phyloP scores from a whole-genome alignment of 2,888 invertebrate species.

The Latheticus oryzae region DNA sequence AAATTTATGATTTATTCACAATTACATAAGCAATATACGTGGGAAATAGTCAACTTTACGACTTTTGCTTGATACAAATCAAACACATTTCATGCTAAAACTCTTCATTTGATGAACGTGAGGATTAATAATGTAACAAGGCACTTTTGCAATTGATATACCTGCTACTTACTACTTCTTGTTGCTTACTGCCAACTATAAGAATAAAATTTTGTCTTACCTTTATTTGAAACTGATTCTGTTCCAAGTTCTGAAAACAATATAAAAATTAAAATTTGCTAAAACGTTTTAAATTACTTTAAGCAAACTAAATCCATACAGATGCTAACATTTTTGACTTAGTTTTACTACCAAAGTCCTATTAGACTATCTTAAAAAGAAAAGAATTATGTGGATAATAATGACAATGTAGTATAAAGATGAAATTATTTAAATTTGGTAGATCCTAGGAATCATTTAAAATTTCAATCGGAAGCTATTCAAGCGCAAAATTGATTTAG shows the following conservation, averaged over 20 bases:
- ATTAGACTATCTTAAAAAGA: too few relatives aligned
- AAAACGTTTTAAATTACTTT: too few relatives aligned
- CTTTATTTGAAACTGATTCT: slow-evolving; percentile 20
- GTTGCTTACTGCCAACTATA: too few relatives aligned
- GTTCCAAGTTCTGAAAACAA: slow-evolving; percentile 29
- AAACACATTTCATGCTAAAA: slow-evolving; percentile 22
- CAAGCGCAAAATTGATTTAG: slow-evolving; percentile 56
- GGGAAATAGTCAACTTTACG: slow-evolving; percentile 33
- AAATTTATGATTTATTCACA: slow-evolving; percentile 43
- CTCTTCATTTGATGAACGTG: slow-evolving; percentile 28
- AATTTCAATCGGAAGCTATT: slow-evolving; percentile 46
- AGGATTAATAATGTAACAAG: neutral
- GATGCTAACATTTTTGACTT: too few relatives aligned
- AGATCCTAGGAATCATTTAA: slow-evolving; percentile 30
- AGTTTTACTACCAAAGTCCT: too few relatives aligned
- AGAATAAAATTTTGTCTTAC: slow-evolving; percentile 21
- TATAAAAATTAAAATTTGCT: too few relatives aligned
- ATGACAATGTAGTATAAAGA: slow-evolving; percentile 13
- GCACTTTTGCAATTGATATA: too few relatives aligned
- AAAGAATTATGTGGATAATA: too few relatives aligned
- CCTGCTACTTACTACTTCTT: too few relatives aligned
- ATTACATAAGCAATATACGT: slow-evolving; percentile 36
- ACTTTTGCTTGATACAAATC: slow-evolving; percentile 35
- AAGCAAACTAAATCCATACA: too few relatives aligned
- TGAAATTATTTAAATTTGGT: slow-evolving; percentile 27